Evolutionary conservation across 2,888 invertebrate genomes (phyloP).

Genomic region (Galeruca laticollis): DNA sequence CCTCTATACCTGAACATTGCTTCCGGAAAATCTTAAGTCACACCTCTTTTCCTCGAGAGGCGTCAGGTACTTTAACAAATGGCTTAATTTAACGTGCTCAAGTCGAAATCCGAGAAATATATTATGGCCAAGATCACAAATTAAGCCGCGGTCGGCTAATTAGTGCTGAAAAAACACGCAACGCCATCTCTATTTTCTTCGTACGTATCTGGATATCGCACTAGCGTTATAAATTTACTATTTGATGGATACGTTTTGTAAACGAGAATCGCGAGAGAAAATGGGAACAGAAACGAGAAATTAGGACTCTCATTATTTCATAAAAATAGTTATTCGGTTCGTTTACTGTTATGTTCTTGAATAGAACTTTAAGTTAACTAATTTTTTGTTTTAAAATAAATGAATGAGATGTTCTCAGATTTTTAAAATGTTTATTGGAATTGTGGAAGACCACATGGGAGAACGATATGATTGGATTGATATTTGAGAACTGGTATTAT

Average conservation of each 20-base stretch:
- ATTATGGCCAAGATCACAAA: conserved; percentile 37
- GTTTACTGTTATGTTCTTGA: too few relatives aligned
- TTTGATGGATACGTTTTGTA: conserved; percentile 14
- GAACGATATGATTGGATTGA: too few relatives aligned
- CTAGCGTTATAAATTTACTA: conserved; percentile 17
- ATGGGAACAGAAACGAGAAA: not conserved
- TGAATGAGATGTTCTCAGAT: too few relatives aligned
- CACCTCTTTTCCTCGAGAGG: conserved; percentile 42
- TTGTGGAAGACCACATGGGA: too few relatives aligned
- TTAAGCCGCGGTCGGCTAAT: conserved; percentile 38
- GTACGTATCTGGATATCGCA: conserved; percentile 11
- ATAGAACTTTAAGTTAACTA: too few relatives aligned
- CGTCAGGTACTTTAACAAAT: conserved; percentile 39
- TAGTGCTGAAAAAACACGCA: conserved; percentile 41
- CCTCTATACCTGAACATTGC: conserved; percentile 43
- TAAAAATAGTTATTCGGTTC: too few relatives aligned
- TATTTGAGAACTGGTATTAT: too few relatives aligned
- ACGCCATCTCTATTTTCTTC: conserved; percentile 33
- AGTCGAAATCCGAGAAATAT: conserved; percentile 42
- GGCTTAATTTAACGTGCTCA: conserved; percentile 41
- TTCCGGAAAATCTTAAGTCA: conserved; percentile 44
- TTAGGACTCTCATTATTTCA: too few relatives aligned
- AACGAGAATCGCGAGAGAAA: conserved; percentile 4
- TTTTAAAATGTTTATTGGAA: too few relatives aligned
- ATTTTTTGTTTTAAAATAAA: too few relatives aligned